phyloP scores from a whole-genome alignment of 2,113 vertebrate genomes.

The Salminus brasiliensis region DNA sequence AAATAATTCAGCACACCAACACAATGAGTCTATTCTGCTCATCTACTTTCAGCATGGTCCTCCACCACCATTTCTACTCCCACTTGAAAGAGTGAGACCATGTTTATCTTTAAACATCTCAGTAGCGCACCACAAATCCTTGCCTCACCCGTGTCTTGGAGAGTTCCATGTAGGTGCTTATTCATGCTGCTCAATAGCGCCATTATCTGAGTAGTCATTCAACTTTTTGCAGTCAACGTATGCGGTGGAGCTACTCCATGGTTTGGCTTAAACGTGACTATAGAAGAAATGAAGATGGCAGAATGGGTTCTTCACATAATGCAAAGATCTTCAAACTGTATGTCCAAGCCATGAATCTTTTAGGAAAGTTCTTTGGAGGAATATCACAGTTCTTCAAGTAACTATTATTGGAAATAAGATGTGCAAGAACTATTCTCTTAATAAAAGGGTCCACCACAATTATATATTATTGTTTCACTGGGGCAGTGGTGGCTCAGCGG shows the following conservation, averaged over 20 bases:
- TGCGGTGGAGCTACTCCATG: background rate
- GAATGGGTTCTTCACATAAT: too few relatives aligned
- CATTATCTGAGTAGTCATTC: too few relatives aligned
- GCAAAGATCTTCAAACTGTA: too few relatives aligned
- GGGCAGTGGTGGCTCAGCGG: too few relatives aligned
- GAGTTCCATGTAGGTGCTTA: background rate
- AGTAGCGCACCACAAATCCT: background rate
- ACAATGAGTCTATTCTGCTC: slow-evolving; percentile 35
- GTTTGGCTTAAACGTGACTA: background rate
- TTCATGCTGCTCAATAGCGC: background rate
- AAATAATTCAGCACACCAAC: slow-evolving; percentile 44
- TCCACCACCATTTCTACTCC: background rate
- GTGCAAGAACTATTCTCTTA: too few relatives aligned
- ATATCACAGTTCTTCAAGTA: too few relatives aligned
- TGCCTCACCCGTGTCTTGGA: background rate
- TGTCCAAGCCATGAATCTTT: too few relatives aligned
- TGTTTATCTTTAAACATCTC: slow-evolving; percentile 42
- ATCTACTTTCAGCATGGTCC: slow-evolving; percentile 4
- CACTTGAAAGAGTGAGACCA: slow-evolving; percentile 12
- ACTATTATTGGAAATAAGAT: too few relatives aligned
- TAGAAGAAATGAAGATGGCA: too few relatives aligned
- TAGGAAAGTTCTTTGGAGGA: too few relatives aligned
- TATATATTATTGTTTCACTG: too few relatives aligned
- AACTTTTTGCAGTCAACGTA: background rate
- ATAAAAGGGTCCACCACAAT: too few relatives aligned